phyloP scores from a whole-genome alignment of 2,888 invertebrate genomes.

The Sclerodermus sp. region DNA sequence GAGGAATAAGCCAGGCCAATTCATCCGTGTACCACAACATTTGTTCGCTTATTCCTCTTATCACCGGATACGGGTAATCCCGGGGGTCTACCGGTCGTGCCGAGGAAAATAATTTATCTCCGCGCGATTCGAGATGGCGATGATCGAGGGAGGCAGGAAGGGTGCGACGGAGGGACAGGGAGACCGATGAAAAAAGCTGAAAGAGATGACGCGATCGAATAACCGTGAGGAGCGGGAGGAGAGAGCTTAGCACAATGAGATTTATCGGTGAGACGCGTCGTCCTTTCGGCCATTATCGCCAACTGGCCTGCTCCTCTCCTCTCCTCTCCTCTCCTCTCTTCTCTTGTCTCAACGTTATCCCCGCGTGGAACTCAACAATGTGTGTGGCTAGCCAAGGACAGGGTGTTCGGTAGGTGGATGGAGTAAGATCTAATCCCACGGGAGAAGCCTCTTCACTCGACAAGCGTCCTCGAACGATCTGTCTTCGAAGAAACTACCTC shows the following conservation, averaged over 20 bases:
- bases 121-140: constrained; percentile 15
- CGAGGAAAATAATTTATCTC: constrained; percentile 5
- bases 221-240: background rate
- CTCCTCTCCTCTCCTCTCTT: no score
- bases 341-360: background rate
- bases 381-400: constrained; percentile 5
- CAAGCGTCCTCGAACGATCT: constrained; percentile 36
- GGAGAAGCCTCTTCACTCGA: constrained; percentile 30
- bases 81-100: no score
- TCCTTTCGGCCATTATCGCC: constrained; percentile 25
- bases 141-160: background rate
- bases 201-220: no score
- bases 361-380: constrained; percentile 1
- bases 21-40: no score
- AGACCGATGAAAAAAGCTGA: background rate
- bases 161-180: constrained; percentile 12
- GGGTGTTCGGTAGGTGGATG: constrained; percentile 3
- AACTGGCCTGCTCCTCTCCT: constrained; percentile 7
- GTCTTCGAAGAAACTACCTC: constrained; percentile 35
- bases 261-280: constrained; percentile 31
- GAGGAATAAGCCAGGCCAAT: no score
- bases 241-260: constrained; percentile 29
- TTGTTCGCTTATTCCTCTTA: no score
- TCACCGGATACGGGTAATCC: no score
- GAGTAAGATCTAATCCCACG: constrained; percentile 32